Evolutionary conservation across 2,797 vertebrate species (phyloP), one percentile per base, ranked within the genome.

Genomic region (Betta splendens): DNA sequence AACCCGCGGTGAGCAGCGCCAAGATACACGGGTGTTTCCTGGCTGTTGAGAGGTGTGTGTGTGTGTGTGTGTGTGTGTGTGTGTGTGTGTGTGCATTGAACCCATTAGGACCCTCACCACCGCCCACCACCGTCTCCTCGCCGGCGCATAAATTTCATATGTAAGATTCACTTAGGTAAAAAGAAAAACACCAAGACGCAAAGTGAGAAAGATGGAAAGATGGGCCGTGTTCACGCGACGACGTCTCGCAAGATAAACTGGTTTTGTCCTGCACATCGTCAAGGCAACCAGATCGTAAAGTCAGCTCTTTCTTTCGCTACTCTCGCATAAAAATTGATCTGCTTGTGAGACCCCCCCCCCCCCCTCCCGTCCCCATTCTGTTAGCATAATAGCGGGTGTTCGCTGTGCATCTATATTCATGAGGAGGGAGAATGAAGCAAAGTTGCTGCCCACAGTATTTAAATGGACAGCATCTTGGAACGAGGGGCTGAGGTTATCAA

Each of bases 11-110:
- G 88, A 72, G 79, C 88, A 86, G 88, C 86, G 65, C 85, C 68
- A 72, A 87, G 85, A 86, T 90, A 81, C 85, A 88, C 86, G 89
- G 91, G 90, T 91, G 89, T 91, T 92, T 92, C 91, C 91, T 85
- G 77, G 85, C 85, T 83, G 77, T 81, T 77, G 84, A 75, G 76
- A 69, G 72, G 65, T 29, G 22, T 56, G 61, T 56, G 53, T 62
- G 47, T 63, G 22, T 35, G 49, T 64, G 55, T 64, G 52, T 55
- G 33, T 37, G 52, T 51, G 42, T 49, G 38, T 58, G 44, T 36
- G 17, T 52, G 58, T 61, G 47, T 42, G 61, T 69, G 18, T 65
- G 43, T 75, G 69, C 61, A 52, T 26, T 18, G 16, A 60, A 45
- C 29, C 47, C 18, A 51, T 60, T 36, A 71, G 39, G 22, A 59